phyloP scores from a whole-genome alignment of 2,888 invertebrate genomes.

The Eledona agricola region DNA sequence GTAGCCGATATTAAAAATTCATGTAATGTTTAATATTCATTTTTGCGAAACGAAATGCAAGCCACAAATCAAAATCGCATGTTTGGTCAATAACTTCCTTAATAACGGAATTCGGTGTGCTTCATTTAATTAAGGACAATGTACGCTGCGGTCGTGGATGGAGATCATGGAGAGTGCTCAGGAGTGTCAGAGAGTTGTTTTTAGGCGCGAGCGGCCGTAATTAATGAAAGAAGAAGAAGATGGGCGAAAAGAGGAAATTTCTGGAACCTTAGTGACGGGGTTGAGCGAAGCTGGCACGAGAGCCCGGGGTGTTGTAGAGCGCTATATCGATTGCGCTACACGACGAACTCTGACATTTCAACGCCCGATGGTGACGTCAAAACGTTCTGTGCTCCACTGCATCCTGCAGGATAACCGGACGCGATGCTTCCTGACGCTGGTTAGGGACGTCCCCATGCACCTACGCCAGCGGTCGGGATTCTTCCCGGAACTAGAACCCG shows the following conservation, averaged over 20 bases:
- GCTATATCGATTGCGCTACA: constrained; percentile 50
- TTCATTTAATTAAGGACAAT: neutral
- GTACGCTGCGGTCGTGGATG: neutral
- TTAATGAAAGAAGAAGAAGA: constrained; percentile 26
- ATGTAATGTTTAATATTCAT: no score
- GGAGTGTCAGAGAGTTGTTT: neutral
- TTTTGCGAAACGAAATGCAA: no score
- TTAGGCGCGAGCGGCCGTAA: constrained; percentile 21
- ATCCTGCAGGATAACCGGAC: constrained; percentile 31
- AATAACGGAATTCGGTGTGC: neutral
- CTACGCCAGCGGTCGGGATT: constrained; percentile 4
- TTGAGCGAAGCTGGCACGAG: constrained; percentile 27
- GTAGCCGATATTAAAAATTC: no score
- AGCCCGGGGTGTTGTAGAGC: constrained; percentile 45
- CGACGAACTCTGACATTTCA: constrained; percentile 53
- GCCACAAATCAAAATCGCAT: no score
- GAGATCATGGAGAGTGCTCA: no score
- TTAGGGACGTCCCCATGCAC: constrained; percentile 11
- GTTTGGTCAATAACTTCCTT: no score
- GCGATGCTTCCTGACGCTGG: constrained; percentile 20
- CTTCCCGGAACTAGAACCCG: no score
- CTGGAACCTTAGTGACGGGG: constrained; percentile 19
- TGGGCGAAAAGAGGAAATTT: constrained; percentile 26
- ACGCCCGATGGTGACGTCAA: constrained; percentile 38
- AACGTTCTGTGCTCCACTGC: constrained; percentile 30